These are phyloP conservation scores for Coendou prehensilis DNA, from an alignment of 2,797 vertebrate genomes.

Conservation along the genomic window DNA sequence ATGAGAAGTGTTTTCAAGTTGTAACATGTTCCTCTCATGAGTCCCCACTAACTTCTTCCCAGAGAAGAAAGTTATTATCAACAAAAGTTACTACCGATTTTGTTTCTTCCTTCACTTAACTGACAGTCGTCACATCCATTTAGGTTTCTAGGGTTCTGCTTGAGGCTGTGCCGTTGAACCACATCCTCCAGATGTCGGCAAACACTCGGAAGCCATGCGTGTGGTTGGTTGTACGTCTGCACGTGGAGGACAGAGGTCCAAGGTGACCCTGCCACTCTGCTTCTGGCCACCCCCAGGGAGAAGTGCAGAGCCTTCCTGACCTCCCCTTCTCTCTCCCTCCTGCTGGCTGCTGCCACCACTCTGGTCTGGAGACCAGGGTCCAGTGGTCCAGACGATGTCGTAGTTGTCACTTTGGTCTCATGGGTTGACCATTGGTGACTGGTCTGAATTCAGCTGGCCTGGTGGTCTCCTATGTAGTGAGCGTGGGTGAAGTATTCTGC, in stretches of 20 bases:
- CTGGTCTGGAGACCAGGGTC: neutral
- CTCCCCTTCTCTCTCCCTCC: neutral
- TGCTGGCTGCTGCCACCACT: accelerated
- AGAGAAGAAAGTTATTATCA: neutral
- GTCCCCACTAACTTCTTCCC: neutral
- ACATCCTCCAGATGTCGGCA: neutral
- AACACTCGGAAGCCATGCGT: neutral
- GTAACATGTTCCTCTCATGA: neutral
- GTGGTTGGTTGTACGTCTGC: neutral
- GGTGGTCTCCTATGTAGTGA: neutral
- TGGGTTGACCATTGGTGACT: neutral
- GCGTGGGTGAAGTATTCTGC: accelerated
- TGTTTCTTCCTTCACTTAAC: neutral
- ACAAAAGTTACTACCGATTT: neutral
- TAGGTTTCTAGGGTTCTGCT: neutral
- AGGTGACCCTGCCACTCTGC: neutral
- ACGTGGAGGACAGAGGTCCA: neutral
- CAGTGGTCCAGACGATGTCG: neutral
- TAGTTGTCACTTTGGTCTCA: neutral
- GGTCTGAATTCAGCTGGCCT: neutral
- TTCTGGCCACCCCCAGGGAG: neutral
- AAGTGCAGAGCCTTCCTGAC: neutral
- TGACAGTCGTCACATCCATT: neutral
- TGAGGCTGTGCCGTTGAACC: neutral
- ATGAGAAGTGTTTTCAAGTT: neutral